Base-by-base conservation (phyloP, 2,797 vertebrate genomes). In the Toxotes lorentzi region DNA sequence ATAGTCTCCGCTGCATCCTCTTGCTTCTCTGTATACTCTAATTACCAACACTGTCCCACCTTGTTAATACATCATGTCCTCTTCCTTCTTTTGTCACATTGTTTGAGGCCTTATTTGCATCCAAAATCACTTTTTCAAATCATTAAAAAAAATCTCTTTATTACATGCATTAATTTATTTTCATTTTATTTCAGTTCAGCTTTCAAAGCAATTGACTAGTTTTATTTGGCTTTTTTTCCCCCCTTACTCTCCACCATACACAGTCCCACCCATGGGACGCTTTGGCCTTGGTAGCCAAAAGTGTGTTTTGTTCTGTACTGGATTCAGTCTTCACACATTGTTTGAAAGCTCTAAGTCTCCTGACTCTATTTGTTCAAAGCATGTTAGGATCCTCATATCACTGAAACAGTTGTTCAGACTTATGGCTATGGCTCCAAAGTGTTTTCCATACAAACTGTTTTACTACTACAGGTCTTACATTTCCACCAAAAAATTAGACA, bases 1-100 rank as follows among this genome's bases (percentile, higher is more conserved):
- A 61, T 61, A 27, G 21, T 74, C 65, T 79, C 27, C 4, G 3
- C 65, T 59, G 23, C 63, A 32, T 68, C 78, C 24, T 56, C 12
- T 34, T 48, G 59, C 45, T 50, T 73, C 38, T 73, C 64, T 69
- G 40, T 72, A 57, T 47, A 57, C 40, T 76, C 60, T 81, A 77
- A 73, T 79, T 79, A 68, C n/a, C 65, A 70, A 41, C 72, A 65
- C 40, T 30, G 2, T n/a, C 34, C 24, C 24, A 45, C 17, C 50
- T 48, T 56, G 11, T 68, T 68, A 50, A 35, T 43, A 34, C 5
- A 47, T 47, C 17, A 16, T 62, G 65, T 72, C 67, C 16, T 58
- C 47, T 27, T 66, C 24, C 41, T 38, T 70, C 21, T 32, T 45
- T 32, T 65, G 38, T 56, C 30, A 38, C 38, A 27, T 50, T 58